Base-by-base conservation (phyloP, 2,797 vertebrate genomes). In the Protonibea diacanthus region DNA sequence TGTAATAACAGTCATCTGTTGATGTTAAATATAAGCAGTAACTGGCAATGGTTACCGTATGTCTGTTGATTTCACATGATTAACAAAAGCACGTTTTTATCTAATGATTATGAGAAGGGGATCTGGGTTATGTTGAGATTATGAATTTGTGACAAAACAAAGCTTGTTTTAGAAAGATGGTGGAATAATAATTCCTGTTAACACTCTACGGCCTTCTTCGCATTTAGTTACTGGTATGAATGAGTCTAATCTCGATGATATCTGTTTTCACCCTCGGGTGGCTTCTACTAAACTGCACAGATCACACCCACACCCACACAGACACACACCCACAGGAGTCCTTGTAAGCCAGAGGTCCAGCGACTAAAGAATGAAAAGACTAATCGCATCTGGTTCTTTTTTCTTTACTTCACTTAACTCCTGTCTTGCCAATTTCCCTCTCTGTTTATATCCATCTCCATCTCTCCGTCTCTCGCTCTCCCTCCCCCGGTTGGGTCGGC, bases 1-100 rank as follows among this genome's bases (percentile, higher is more conserved):
- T 72, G 70, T 61, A 80, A 82, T 76, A 80, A 76, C 59, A 71
- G 45, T 75, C 81, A 80, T 82, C 71, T 76, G 55, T 57, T 64
- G 23, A 68, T 72, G 59, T 70, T 69, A 48, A 67, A 75, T 27
- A 20, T 51, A n/a, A 67, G 72, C 53, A 74, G 60, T 40, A 64
- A 59, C 45, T 21, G 21, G 13, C 18, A n/a, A 47, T 11, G 10
- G 49, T 59, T 55, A 69, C n/a, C 51, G 66, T 78, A 25, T 60
- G 61, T 55, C 66, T 75, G 71, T 21, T 61, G 29, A 72, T 66
- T 57, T 58, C 25, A 70, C 23, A 58, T 56, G 70, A 74, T 55
- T 72, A 12, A 69, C 47, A 51, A 38, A 23, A 44, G 11, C 51
- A 48, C 18, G 40, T 51, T 61, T 76, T 33, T 56, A 71, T 78